Percentiles rank a stretch among this genome's conserved stretches.
phyloP scores from a whole-genome alignment of 2,113 vertebrate genomes.

The Hipposideros armiger region DNA sequence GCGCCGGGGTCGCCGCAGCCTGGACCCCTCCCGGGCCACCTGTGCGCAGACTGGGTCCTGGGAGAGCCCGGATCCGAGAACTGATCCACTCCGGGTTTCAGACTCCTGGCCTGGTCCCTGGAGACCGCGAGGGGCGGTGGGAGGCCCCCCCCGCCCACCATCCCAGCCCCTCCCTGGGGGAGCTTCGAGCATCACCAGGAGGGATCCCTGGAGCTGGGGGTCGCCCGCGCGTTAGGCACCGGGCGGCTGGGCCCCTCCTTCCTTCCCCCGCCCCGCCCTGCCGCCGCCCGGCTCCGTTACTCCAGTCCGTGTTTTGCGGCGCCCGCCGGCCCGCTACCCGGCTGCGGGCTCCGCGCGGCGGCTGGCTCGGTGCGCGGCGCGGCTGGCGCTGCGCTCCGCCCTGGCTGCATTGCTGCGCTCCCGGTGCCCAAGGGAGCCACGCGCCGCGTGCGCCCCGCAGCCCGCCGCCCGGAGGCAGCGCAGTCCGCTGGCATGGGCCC shows the following conservation, averaged over 20 bases:
- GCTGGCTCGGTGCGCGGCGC: conserved; percentile 72
- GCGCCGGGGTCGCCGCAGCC: conserved; percentile 70
- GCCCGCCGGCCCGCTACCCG: conserved; percentile 75
- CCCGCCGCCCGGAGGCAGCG: conserved; percentile 72
- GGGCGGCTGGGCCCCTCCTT: conserved; percentile 63
- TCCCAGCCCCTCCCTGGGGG: conserved; percentile 51
- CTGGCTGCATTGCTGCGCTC: conserved; percentile 85
- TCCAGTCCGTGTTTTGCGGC: conserved; percentile 85
- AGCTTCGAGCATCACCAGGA: conserved; percentile 63
- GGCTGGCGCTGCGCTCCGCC: conserved; percentile 81
- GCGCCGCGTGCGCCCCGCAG: conserved; percentile 75
- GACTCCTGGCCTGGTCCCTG: conserved; percentile 33
- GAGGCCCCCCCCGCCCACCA: conserved; percentile 69
- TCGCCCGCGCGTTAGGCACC: not conserved
- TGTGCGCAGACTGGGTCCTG: conserved; percentile 68
- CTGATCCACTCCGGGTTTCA: conserved; percentile 78
- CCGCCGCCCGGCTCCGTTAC: conserved; percentile 53
- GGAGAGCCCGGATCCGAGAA: conserved; percentile 67
- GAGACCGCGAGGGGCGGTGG: conserved; percentile 68
- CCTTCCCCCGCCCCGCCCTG: conserved; percentile 69
- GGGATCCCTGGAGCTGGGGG: conserved; percentile 69
- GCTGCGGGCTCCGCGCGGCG: conserved; percentile 74
- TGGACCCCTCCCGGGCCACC: conserved; percentile 79
- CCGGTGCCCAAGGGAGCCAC: conserved; percentile 78
- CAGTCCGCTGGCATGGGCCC: conserved; percentile 80